Percentiles rank a stretch among this genome's conserved stretches.
phyloP scores from a whole-genome alignment of 2,113 vertebrate species.

The Labeo catla region DNA sequence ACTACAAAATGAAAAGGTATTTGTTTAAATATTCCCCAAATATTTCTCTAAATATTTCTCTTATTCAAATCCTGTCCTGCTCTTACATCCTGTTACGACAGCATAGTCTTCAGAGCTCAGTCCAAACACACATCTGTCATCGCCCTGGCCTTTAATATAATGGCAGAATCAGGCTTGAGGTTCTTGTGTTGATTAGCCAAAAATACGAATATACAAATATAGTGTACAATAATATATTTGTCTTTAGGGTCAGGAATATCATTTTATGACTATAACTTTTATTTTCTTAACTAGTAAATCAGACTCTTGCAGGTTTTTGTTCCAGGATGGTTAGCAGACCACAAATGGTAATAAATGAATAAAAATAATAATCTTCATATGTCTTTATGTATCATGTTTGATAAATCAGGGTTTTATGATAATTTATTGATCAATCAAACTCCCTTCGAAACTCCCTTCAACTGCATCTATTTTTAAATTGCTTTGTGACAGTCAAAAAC shows the following conservation, averaged over 20 bases:
- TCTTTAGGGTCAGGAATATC: neutral
- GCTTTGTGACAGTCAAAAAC: too few relatives aligned
- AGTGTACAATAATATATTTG: neutral
- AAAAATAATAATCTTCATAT: too few relatives aligned
- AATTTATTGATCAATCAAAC: too few relatives aligned
- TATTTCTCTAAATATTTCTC: neutral
- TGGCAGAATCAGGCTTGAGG: slow-evolving; percentile 13
- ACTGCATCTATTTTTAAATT: too few relatives aligned
- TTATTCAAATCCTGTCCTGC: neutral
- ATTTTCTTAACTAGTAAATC: neutral
- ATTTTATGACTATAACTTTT: neutral
- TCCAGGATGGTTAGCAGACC: neutral
- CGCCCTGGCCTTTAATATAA: neutral
- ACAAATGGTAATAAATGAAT: neutral
- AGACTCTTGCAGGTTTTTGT: neutral
- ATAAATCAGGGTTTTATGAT: too few relatives aligned
- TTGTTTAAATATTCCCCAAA: neutral
- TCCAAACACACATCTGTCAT: slow-evolving; percentile 17
- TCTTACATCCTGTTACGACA: neutral
- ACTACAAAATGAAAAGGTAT: neutral
- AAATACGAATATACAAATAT: neutral
- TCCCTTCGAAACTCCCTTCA: too few relatives aligned
- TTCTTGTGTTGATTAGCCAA: neutral
- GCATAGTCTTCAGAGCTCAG: neutral
- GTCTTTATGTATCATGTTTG: too few relatives aligned